phyloP scores from a whole-genome alignment of 2,797 vertebrate genomes.

The Pterois miles region DNA sequence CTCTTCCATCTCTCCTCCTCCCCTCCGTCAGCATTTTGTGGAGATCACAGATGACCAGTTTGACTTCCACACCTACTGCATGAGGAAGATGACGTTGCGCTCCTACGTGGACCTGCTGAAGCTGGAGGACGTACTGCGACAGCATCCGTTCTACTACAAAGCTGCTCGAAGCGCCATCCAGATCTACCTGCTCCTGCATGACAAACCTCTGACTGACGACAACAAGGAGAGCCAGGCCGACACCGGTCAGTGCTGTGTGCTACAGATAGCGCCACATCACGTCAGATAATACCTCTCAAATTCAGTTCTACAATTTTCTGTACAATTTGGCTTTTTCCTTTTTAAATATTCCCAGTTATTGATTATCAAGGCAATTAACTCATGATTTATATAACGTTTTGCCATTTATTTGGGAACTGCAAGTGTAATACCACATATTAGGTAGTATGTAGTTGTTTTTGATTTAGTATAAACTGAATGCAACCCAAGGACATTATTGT shows the following conservation, averaged over 20 bases:
- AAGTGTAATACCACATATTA: too few relatives aligned
- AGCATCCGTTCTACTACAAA: conserved; percentile 95
- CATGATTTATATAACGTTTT: neutral
- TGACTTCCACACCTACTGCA: conserved; percentile 97
- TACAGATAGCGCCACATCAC: neutral
- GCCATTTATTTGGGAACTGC: too few relatives aligned
- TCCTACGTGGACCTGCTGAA: conserved; percentile 96
- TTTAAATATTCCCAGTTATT: neutral
- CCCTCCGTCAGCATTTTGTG: conserved; percentile 89
- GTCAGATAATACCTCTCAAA: neutral
- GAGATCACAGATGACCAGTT: conserved; percentile 98
- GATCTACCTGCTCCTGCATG: conserved; percentile 93
- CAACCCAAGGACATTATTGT: too few relatives aligned
- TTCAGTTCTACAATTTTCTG: neutral
- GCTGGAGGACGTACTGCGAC: conserved; percentile 93
- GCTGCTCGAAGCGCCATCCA: conserved; percentile 92
- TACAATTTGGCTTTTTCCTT: neutral
- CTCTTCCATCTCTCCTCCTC: too few relatives aligned
- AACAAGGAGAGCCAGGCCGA: conserved; percentile 92
- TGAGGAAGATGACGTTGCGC: conserved; percentile 95
- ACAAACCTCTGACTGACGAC: conserved; percentile 92
- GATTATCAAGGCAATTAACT: neutral
- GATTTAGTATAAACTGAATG: too few relatives aligned
- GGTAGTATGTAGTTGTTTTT: neutral
- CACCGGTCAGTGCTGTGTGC: conserved; percentile 78